Conservation (phyloP, 2,888 invertebrate species). For the Erpobdella octoculata region DNA sequence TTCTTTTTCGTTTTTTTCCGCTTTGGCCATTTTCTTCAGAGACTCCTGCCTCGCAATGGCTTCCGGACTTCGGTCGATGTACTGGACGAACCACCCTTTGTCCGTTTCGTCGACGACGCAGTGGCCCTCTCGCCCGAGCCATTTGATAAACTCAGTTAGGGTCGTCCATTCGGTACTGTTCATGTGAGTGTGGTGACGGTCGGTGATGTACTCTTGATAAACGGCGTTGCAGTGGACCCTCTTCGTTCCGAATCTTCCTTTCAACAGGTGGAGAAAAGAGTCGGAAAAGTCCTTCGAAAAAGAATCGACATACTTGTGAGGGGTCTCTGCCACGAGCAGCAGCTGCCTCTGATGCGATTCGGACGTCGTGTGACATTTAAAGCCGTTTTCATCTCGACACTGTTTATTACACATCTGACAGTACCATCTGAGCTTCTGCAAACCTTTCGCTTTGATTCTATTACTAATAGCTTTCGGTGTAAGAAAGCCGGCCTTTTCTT, state of each 20-base stretch:
- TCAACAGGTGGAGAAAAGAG: slow-evolving; percentile 73
- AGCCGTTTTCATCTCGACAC: slow-evolving; percentile 96
- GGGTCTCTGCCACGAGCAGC: slow-evolving; percentile 86
- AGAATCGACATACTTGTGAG: slow-evolving; percentile 78
- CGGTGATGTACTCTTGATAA: slow-evolving; percentile 90
- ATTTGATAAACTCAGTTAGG: slow-evolving; percentile 87
- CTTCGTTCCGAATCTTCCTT: slow-evolving; percentile 82
- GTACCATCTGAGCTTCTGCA: slow-evolving; percentile 93
- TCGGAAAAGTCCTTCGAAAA: slow-evolving; percentile 85
- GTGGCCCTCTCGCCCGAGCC: slow-evolving; percentile 72
- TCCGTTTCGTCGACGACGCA: slow-evolving; percentile 90
- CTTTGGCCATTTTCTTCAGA: neutral
- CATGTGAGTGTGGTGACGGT: slow-evolving; percentile 88
- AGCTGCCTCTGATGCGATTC: slow-evolving; percentile 95
- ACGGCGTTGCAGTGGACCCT: slow-evolving; percentile 89
- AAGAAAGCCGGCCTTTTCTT: slow-evolving; percentile 51
- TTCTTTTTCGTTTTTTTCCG: neutral
- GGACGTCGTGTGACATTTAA: slow-evolving; percentile 95
- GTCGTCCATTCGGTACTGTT: slow-evolving; percentile 95
- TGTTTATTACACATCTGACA: slow-evolving; percentile 99
- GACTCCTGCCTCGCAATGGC: slow-evolving; percentile 59
- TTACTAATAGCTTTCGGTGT: slow-evolving; percentile 97
- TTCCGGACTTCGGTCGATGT: slow-evolving; percentile 73
- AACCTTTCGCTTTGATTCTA: slow-evolving; percentile 92
- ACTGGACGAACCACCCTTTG: slow-evolving; percentile 70